Base-by-base conservation (phyloP, 1,140 invertebrate genomes). In the Hyposmocoma kahamanoa region DNA sequence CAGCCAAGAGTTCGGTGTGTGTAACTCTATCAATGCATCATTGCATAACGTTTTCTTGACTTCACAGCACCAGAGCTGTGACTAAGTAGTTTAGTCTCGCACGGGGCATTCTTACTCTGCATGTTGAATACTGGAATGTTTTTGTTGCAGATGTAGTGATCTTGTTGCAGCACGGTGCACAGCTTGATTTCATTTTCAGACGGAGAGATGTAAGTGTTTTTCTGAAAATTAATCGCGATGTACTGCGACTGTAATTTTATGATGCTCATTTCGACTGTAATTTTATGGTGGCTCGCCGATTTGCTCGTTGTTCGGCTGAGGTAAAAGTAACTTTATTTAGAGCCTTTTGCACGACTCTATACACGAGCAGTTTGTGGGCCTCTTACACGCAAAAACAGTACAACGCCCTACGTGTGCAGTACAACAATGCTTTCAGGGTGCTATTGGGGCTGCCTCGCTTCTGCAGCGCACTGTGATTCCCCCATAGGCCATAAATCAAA, bases 41-140 rank as follows among this genome's bases (percentile, higher is more conserved):
- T 6, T 41, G 22, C 38, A 41, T 2, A 20, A 15, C n/a, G 11
- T 41, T 20, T n/a, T 20, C 10, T 21, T 11, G 19, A 3, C 11
- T 9, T 21, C 20, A 20, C 38, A 41, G 9, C 22, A 11, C 19
- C 11, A 10, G 5, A 21, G 13, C 19, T 15, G 19, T 58, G 50
- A 38, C 50, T 26, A 13, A 53, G 20, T 15, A 50, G 38, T 2
- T 44, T 18, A 20, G 10, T 47, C 18, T 43, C 20, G 22, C 54
- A 56, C 26, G 52, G 45, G 19, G 17, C 53, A 9, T 57, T 21
- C 21, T 57, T 50, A 38, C 50, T 22, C 28, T 52, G 42, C 13
- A 58, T 47, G 8, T 22, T 13, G 9, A 42, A 24, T 22, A 53
- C 30, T 22, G 55, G 43, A 3, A 28, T 58, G 30, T 36, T 53